These are phyloP conservation scores for Linepithema humile DNA, from an alignment of 1,140 invertebrate genomes.

Conservation along the genomic window DNA sequence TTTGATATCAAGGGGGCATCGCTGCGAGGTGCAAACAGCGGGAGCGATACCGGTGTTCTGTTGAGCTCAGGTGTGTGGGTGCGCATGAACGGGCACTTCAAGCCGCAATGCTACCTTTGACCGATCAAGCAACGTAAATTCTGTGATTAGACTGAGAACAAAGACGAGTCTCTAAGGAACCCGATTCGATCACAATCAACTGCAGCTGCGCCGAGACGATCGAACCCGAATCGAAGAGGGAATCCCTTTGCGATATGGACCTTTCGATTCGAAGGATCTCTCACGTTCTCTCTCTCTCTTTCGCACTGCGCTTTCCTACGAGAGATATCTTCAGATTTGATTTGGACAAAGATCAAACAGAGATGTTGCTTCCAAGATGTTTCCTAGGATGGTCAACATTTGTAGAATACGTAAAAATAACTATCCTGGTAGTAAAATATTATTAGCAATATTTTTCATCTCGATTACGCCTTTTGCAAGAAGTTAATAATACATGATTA, in stretches of 20 bases:
- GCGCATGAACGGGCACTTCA: neutral
- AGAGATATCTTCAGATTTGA: conserved; percentile 44
- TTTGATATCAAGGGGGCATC: conserved; percentile 39
- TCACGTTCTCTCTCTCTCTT: neutral
- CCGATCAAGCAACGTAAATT: conserved; percentile 74
- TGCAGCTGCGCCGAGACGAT: conserved; percentile 40
- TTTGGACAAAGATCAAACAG: conserved; percentile 30
- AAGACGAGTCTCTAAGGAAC: conserved; percentile 67
- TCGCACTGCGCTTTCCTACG: neutral
- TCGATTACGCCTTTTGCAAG: too few species aligned
- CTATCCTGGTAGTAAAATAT: neutral
- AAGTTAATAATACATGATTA: neutral
- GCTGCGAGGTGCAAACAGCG: conserved; percentile 49
- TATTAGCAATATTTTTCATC: neutral
- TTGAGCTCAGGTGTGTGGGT: conserved; percentile 40
- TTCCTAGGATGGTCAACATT: conserved; percentile 19
- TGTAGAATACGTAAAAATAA: conserved; percentile 1
- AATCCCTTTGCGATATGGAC: conserved; percentile 38
- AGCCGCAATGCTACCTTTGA: conserved; percentile 65
- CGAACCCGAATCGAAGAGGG: conserved; percentile 3
- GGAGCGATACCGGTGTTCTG: conserved; percentile 40
- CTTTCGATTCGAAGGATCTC: conserved; percentile 8
- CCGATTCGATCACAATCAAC: conserved; percentile 46
- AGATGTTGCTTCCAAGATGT: conserved; percentile 17
- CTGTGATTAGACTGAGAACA: conserved; percentile 73